Percentiles rank a stretch among this genome's conserved stretches.
These are phyloP conservation scores for Aplodontia rufa DNA, from an alignment of 2,113 vertebrate genomes.

Conservation along the genomic window DNA sequence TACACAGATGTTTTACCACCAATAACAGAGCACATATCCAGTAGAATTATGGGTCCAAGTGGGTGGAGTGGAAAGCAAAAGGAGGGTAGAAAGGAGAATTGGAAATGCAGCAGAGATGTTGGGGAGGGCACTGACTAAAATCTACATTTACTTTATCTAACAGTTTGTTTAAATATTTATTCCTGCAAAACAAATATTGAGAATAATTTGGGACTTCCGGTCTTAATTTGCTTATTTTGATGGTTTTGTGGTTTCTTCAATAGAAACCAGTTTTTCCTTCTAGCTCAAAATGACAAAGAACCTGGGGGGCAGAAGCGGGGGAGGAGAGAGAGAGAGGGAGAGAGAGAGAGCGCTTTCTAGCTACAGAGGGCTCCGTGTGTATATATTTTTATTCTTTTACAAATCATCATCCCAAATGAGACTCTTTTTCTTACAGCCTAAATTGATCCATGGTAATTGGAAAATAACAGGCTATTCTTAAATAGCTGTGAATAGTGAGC, in stretches of 20 bases:
- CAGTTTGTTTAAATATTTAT: conserved; percentile 31
- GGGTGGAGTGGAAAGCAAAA: background rate
- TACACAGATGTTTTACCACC: background rate
- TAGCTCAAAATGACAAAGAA: conserved; percentile 48
- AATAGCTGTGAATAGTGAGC: conserved; percentile 22
- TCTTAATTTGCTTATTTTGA: conserved; percentile 15
- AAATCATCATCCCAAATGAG: background rate
- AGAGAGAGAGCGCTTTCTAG: background rate
- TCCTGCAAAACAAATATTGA: background rate
- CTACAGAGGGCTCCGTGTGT: background rate
- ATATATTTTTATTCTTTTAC: background rate
- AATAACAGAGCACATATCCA: background rate
- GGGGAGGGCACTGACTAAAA: background rate
- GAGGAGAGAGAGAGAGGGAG: background rate
- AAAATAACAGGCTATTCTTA: conserved; percentile 63
- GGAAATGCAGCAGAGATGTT: background rate
- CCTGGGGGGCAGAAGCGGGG: background rate
- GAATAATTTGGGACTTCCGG: background rate
- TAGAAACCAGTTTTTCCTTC: conserved; percentile 25
- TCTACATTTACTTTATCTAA: background rate
- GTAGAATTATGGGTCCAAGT: background rate
- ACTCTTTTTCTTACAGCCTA: conserved; percentile 32
- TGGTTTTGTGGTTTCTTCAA: background rate
- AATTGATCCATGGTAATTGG: conserved; percentile 38
- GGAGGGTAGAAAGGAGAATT: background rate